Evolutionary conservation across 2,888 invertebrate genomes (phyloP).

Genomic region (Amblyjoppa fuscipennis): DNA sequence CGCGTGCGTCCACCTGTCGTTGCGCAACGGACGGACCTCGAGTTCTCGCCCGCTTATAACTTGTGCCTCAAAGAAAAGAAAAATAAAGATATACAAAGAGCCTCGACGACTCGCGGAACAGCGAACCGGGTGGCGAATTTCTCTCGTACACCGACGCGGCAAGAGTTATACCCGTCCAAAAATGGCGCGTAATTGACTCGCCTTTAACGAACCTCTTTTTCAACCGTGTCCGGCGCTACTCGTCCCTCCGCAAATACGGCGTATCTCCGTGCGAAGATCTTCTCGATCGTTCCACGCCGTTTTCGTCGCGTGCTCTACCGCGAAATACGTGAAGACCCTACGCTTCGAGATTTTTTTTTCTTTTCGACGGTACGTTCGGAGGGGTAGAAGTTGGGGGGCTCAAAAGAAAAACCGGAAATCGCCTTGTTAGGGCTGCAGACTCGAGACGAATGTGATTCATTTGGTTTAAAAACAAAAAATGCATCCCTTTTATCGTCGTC

Average conservation of each 20-base stretch:
- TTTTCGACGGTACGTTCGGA: too few species aligned
- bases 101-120: slow-evolving; percentile 20
- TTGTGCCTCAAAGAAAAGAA: background rate
- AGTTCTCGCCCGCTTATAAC: background rate
- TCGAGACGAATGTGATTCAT: too few species aligned
- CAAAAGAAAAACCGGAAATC: too few species aligned
- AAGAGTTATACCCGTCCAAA: slow-evolving; percentile 36
- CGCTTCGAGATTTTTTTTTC: background rate
- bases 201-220: slow-evolving; percentile 25
- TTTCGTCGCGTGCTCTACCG: too few species aligned
- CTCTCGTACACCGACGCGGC: slow-evolving; percentile 7
- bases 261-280: slow-evolving; percentile 12
- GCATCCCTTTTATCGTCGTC: too few species aligned
- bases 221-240: background rate
- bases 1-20: slow-evolving; percentile 64
- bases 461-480: too few species aligned
- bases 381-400: too few species aligned
- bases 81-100: background rate
- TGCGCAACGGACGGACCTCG: slow-evolving; percentile 34
- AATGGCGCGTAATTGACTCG: slow-evolving; percentile 56
- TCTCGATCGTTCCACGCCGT: background rate
- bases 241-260: background rate
- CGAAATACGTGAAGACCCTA: too few species aligned
- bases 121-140: slow-evolving; percentile 30
- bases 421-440: too few species aligned